A percentile compares a stretch with the other conserved stretches of the same genome.
Conservation (phyloP, 2,113 vertebrate genomes). For the Trematomus loennbergii region DNA sequence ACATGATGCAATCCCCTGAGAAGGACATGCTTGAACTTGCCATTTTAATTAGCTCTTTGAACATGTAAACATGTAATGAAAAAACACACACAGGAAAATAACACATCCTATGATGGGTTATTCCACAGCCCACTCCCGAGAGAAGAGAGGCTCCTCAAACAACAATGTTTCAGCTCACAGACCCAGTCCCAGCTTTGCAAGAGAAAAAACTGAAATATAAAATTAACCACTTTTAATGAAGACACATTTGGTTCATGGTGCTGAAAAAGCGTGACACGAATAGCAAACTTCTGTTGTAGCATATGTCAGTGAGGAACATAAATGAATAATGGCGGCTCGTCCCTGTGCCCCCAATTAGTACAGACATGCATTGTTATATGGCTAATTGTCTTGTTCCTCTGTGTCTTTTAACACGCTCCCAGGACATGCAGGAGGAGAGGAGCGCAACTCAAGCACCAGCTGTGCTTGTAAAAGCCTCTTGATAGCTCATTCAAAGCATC, state of each 20-base stretch:
- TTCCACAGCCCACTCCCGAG: constrained; percentile 16
- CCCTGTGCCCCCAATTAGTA: constrained; percentile 70
- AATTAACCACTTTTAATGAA: not conserved
- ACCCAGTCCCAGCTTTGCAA: not conserved
- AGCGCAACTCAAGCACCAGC: constrained; percentile 40
- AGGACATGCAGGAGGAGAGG: constrained; percentile 42
- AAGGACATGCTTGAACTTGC: constrained; percentile 73
- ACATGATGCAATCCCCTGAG: constrained; percentile 47
- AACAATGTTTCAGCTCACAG: not conserved
- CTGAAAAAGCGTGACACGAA: not conserved
- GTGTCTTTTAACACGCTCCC: constrained; percentile 60
- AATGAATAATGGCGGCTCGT: constrained; percentile 54
- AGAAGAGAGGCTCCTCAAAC: constrained; percentile 20
- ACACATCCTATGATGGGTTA: constrained; percentile 42
- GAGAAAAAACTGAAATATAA: not conserved
- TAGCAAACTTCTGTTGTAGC: not conserved
- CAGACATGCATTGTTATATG: constrained; percentile 60
- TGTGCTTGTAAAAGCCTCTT: constrained; percentile 62
- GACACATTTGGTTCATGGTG: not conserved
- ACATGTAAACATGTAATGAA: constrained; percentile 69
- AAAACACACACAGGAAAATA: constrained; percentile 55
- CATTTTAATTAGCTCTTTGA: constrained; percentile 76
- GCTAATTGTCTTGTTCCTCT: constrained; percentile 77
- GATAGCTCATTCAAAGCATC: constrained; percentile 70
- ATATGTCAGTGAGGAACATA: constrained; percentile 12